Base-by-base conservation (phyloP, 2,888 invertebrate genomes). In the Pseudococcus jackbeardsleyi region DNA sequence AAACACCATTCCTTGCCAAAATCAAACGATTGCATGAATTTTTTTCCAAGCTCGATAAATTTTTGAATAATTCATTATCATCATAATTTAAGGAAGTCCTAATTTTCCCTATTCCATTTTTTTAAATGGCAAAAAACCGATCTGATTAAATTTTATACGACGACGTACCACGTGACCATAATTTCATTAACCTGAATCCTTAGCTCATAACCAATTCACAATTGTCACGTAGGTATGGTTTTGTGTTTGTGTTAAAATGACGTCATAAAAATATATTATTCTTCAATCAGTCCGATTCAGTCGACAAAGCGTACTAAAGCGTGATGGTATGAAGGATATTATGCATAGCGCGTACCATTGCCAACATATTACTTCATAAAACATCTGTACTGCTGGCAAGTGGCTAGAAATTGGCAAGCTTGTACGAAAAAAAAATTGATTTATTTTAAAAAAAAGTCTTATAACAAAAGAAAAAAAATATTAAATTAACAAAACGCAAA, bases 121-220 rank as follows among this genome's bases (percentile, higher is more conserved):
- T 72, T 72, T 12, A 64, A 64, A 19, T 72, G 6, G 7, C 19
- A 5, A 6, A 33, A 72, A 72, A 33, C 26, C 33, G 26, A 33
- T 26, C 15, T 33, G 33, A 72, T 72, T 72, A n/a, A 33, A 4
- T 15, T 72, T 72, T 72, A 12, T 26, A 72, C 33, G 5, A 15
- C 9, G 1, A 22, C 9, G 0, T 64, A 9, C 22, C 15, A 33
- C 68, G 68, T 72, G 68, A 72, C 1, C 1, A 33, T 72, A 72
- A 72, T 72, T 72, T 72, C 68, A 72, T 72, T 72, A 72, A 72
- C 68, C 68, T 33, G 33, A 72, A 72, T 72, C 33, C 68, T 11
- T 11, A 17, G 19, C 64, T 59, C 19, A 72, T 72, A 33, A 33
- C 15, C 33, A 72, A 33, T 26, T 72, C 68, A 33, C 26, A 19